Evolutionary conservation across 2,113 vertebrate species (phyloP).

Genomic region (Syngnathus typhle): DNA sequence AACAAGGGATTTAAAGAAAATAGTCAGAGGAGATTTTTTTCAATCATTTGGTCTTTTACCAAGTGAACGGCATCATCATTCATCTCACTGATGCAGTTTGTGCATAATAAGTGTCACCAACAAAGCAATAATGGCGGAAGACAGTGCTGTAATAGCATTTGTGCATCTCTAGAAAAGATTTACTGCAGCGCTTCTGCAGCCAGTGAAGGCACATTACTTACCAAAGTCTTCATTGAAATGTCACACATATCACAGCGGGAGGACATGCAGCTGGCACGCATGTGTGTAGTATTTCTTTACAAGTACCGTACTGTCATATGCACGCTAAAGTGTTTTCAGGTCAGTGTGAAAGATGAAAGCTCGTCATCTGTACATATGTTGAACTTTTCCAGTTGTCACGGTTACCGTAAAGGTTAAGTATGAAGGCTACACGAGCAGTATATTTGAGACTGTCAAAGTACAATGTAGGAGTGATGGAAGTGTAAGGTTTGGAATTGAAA

Average conservation of each 20-base stretch:
- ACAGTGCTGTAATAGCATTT: not conserved
- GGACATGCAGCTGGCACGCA: not conserved
- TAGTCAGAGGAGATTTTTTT: too few species aligned
- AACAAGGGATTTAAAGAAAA: too few species aligned
- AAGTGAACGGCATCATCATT: not conserved
- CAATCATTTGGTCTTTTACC: too few species aligned
- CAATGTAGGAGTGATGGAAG: not conserved
- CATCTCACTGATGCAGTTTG: not conserved
- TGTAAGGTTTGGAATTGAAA: not conserved
- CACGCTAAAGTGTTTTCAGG: not conserved
- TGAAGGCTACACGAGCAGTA: not conserved
- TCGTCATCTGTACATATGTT: not conserved
- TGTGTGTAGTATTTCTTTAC: not conserved
- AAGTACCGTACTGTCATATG: not conserved
- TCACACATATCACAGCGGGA: not conserved
- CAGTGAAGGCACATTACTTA: not conserved
- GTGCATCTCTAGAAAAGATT: not conserved
- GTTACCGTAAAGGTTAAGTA: too few species aligned
- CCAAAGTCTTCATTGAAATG: slow-evolving; percentile 1
- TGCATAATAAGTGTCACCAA: not conserved
- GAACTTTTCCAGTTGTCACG: not conserved
- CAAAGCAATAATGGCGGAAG: not conserved
- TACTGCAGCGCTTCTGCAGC: not conserved
- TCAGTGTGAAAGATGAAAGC: not conserved
- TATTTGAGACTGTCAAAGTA: not conserved